Conservation (phyloP, 53 echinoderm and acorn worm species). For the Temnopleurus reevesii region DNA sequence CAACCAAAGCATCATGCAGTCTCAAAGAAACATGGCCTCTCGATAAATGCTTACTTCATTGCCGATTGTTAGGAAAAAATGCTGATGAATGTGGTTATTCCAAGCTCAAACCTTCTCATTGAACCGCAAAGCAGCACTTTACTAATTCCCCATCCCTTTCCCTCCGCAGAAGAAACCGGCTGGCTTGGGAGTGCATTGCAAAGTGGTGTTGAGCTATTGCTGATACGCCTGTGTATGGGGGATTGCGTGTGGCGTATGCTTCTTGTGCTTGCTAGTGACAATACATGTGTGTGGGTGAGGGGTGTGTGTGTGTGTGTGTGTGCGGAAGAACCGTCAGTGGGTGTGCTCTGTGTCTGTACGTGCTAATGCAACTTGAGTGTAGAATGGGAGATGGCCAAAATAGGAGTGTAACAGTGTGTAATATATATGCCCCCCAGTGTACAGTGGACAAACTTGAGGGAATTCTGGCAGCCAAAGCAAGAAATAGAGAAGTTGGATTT, state of each 20-base stretch:
- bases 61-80: constrained; percentile 8
- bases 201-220: constrained; percentile 18
- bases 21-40: neutral
- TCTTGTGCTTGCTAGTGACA: constrained; percentile 20
- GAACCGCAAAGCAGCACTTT: neutral
- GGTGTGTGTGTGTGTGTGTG: neutral
- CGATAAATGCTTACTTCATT: neutral
- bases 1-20: neutral
- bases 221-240: constrained; percentile 13
- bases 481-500: neutral
- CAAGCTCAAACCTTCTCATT: neutral
- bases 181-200: neutral
- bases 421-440: constrained; percentile 14
- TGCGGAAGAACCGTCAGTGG: neutral
- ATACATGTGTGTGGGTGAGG: constrained; percentile 34
- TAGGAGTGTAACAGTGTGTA: constrained; percentile 29
- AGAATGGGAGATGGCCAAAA: neutral
- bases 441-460: neutral
- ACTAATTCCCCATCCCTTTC: neutral
- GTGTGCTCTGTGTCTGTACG: neutral
- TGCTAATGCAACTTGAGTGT: neutral
- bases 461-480: neutral
- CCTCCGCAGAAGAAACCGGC: neutral
- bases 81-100: neutral
- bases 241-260: neutral